phyloP scores from a whole-genome alignment of 2,888 invertebrate species.

The Drosophila eohydei region DNA sequence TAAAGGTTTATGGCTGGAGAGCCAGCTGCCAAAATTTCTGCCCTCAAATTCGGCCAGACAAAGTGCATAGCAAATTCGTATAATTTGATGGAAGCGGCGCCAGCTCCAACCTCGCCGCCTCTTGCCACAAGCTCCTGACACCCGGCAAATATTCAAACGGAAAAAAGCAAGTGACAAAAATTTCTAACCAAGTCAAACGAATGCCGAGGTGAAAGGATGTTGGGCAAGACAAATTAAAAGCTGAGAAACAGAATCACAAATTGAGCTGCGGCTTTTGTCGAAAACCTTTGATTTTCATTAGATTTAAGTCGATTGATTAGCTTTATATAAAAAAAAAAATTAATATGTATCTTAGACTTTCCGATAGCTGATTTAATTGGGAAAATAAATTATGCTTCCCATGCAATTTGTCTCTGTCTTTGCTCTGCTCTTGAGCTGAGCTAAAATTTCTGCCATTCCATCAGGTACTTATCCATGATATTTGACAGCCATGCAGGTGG shows the following conservation, averaged over 20 bases:
- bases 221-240: conserved; percentile 15
- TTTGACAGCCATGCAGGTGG: conserved; percentile 40
- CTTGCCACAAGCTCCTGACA: neutral
- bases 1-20: neutral
- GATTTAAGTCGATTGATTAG: neutral
- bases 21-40: conserved; percentile 10
- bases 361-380: neutral
- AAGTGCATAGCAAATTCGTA: conserved; percentile 57
- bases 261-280: neutral
- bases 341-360: neutral
- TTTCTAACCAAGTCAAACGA: conserved; percentile 44
- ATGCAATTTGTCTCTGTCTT: conserved; percentile 1
- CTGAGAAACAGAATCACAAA: neutral
- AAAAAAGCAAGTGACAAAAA: conserved; percentile 40
- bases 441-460: conserved; percentile 1
- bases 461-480: conserved; percentile 34
- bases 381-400: neutral
- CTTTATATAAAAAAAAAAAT: neutral
- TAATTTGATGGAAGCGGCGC: conserved; percentile 53
- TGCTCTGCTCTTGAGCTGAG: neutral
- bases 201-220: conserved; percentile 13
- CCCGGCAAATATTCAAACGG: conserved; percentile 40
- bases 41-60: conserved; percentile 25
- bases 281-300: neutral
- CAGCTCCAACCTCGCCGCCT: conserved; percentile 18